Evolutionary conservation across 2,113 vertebrate species (phyloP), one percentile per base, ranked within the genome.

Genomic region (Trogon surrucura): DNA sequence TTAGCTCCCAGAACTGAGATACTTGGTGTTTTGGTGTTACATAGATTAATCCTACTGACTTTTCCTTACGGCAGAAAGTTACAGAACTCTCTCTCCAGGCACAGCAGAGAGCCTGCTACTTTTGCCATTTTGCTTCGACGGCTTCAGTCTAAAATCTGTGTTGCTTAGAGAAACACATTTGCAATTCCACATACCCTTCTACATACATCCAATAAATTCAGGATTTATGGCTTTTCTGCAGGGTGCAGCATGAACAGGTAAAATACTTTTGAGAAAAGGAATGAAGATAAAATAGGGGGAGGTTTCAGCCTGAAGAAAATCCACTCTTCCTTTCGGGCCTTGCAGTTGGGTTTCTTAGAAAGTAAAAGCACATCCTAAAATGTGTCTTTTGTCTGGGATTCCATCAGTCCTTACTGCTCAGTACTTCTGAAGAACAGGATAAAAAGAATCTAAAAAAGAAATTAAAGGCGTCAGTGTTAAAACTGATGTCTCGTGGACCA

Each of bases 141-240:
- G 23, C 18, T 50, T 51, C 62, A 65, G 71, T 4, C 48, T 51
- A 11, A 54, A 86, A 17, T 3, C 44, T 36, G 30, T 38, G n/a
- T 23, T 75, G 44, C 38, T 85, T 44, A 20, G 3, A 47, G 38
- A 75, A 90, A 60, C 53, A 48, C 38, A 48, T 82, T 16, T 90
- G 71, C 57, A 88, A 75, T 93, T 90, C 80, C 38, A 56, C 3
- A 7, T 20, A 29, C 29, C 4, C 5, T 87, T 79, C 77, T 47
- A n/a, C 38, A 73, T 60, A 53, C 3, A 56, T 23, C 10, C 15
- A 65, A 38, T 56, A 89, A 79, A 64, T 57, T 75, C 78, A 79
- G 75, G 74, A 89, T 93, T 87, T 91, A 84, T 93, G 88, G 54
- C 45, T 88, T 88, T 94, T 89, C 70, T 88, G 25, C 51, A 81